These are phyloP conservation scores for Gracilinanus agilis DNA, from an alignment of 2,113 vertebrate species.

Conservation along the genomic window DNA sequence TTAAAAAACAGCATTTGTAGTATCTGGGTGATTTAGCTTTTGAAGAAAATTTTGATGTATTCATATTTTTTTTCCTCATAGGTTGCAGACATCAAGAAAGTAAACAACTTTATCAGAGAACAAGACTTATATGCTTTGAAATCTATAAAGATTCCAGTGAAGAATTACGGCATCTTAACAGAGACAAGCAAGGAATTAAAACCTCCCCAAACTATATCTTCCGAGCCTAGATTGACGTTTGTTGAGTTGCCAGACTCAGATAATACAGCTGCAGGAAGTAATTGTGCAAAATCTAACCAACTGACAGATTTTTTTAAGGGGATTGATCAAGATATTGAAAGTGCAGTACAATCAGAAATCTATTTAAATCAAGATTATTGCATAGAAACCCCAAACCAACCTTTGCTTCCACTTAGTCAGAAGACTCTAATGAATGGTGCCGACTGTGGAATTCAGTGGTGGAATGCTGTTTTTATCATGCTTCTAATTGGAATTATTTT, in stretches of 20 bases:
- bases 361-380: slow-evolving; percentile 69
- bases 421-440: slow-evolving; percentile 79
- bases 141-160: slow-evolving; percentile 95
- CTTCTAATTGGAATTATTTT: slow-evolving; percentile 93
- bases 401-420: slow-evolving; percentile 20
- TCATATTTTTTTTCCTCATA: slow-evolving; percentile 74
- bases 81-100: slow-evolving; percentile 95
- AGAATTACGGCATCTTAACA: slow-evolving; percentile 89
- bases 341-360: slow-evolving; percentile 81
- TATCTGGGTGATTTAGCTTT: neutral
- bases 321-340: slow-evolving; percentile 91
- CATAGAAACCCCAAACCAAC: slow-evolving; percentile 20
- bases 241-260: slow-evolving; percentile 50
- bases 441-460: slow-evolving; percentile 96
- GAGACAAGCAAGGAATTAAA: slow-evolving; percentile 81
- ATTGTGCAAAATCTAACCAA: slow-evolving; percentile 50
- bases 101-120: slow-evolving; percentile 95
- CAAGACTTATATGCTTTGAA: slow-evolving; percentile 96
- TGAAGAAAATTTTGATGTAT: slow-evolving; percentile 12
- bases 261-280: accelerated
- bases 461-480: slow-evolving; percentile 96
- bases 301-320: slow-evolving; percentile 89
- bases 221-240: neutral
- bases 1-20: neutral
- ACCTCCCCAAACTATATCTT: slow-evolving; percentile 43